Evolutionary conservation across 1,140 invertebrate species (phyloP).

Genomic region (Pseudachorutes palmiensis): DNA sequence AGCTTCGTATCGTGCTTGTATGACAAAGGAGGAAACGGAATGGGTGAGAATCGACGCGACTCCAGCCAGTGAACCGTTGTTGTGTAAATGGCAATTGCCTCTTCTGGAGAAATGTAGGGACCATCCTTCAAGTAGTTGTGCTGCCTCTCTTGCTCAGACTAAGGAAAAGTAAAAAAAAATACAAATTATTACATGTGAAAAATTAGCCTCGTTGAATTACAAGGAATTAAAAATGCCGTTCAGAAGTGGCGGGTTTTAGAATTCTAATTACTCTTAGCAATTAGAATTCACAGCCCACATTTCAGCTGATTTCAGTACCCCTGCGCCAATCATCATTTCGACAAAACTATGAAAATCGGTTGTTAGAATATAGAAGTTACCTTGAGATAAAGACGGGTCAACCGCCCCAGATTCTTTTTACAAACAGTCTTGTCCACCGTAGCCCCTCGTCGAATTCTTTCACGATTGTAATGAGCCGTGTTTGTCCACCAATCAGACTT

Average conservation of each 20-base stretch:
- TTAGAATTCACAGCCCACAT: background rate
- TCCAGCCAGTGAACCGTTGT: constrained; percentile 99
- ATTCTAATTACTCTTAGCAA: background rate
- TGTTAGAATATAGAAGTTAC: no score
- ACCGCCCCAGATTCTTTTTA: constrained; percentile 95
- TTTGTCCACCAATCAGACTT: constrained; percentile 99
- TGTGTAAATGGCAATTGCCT: constrained; percentile 98
- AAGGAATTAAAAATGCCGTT: no score
- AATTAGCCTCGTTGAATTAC: background rate
- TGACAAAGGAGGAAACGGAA: constrained; percentile 96
- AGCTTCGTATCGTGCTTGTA: constrained; percentile 99
- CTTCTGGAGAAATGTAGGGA: constrained; percentile 97
- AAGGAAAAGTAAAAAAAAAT: constrained; percentile 10
- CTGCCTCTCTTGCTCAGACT: constrained; percentile 94
- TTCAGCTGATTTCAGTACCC: constrained; percentile 9
- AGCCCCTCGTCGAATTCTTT: constrained; percentile 83
- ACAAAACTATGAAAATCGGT: no score
- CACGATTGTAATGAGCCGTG: constrained; percentile 98
- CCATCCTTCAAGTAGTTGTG: constrained; percentile 99
- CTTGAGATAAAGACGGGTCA: constrained; percentile 94
- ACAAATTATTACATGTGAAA: background rate
- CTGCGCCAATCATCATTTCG: constrained; percentile 10
- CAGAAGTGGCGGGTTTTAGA: no score
- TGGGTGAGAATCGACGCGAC: constrained; percentile 93
- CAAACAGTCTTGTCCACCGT: constrained; percentile 99